Conservation (phyloP, 2,113 vertebrate species). For the Thomomys bottae region DNA sequence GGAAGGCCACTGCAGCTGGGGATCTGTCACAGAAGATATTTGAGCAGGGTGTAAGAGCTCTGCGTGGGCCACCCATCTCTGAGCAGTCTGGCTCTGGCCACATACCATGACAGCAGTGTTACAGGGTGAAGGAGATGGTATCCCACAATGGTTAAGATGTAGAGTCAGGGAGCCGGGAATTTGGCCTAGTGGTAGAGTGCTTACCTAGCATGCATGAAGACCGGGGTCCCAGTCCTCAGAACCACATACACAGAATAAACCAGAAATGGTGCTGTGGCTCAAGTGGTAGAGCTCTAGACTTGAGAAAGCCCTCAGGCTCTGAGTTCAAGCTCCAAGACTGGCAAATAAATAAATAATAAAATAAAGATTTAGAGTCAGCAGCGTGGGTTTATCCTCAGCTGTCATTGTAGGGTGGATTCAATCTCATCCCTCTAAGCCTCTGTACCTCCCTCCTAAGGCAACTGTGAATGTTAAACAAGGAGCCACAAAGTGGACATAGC, state of each 20-base stretch:
- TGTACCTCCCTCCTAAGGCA: neutral
- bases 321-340: no score
- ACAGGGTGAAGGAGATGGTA: neutral
- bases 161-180: no score
- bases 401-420: neutral
- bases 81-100: neutral
- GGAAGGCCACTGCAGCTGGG: neutral
- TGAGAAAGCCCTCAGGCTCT: no score
- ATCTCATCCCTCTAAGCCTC: neutral
- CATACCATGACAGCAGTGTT: neutral
- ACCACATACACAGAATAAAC: no score
- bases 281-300: no score
- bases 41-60: neutral
- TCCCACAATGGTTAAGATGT: neutral
- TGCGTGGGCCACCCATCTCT: fast-evolving
- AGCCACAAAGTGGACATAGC: neutral
- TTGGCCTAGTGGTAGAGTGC: no score
- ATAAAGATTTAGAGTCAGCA: neutral
- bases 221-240: no score
- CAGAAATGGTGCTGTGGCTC: no score
- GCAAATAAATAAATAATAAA: no score
- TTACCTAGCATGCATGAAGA: no score
- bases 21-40: neutral
- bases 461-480: neutral
- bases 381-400: neutral